These are phyloP conservation scores for Diarsia rubi DNA, from an alignment of 2,888 invertebrate species.

Conservation along the genomic window DNA sequence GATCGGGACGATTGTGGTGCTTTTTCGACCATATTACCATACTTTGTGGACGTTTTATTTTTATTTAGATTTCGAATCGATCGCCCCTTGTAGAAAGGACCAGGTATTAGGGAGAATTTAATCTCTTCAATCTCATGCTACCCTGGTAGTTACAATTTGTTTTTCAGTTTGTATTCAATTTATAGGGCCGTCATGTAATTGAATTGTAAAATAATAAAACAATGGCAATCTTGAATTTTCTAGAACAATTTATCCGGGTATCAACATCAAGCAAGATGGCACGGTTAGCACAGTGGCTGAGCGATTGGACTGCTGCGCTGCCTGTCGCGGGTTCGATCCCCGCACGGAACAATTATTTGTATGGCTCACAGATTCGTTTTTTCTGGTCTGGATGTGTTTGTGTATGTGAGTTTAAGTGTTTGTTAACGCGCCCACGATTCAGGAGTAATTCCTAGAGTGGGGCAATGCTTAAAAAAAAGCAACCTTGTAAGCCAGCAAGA, in stretches of 20 bases:
- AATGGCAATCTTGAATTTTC: neutral
- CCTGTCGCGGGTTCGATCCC: no score
- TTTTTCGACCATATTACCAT: constrained; percentile 59
- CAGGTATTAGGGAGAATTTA: neutral
- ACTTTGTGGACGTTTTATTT: constrained; percentile 47
- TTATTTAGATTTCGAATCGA: constrained; percentile 18
- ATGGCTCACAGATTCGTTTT: no score
- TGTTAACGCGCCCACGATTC: no score
- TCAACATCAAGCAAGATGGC: no score
- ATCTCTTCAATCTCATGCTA: constrained; percentile 9
- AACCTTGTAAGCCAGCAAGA: neutral
- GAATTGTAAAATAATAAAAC: neutral
- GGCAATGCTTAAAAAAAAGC: no score
- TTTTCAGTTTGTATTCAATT: neutral
- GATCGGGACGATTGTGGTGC: constrained; percentile 53
- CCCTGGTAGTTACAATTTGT: constrained; percentile 9
- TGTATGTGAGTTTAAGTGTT: no score
- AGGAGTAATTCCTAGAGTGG: no score
- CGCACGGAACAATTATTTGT: no score
- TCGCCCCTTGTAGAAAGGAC: neutral
- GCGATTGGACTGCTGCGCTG: no score
- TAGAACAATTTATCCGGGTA: neutral
- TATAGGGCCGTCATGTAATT: neutral
- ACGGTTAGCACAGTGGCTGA: no score
- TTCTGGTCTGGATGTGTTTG: no score